Base-by-base conservation (phyloP, 2,888 invertebrate genomes). In the Drosophila quinaria region DNA sequence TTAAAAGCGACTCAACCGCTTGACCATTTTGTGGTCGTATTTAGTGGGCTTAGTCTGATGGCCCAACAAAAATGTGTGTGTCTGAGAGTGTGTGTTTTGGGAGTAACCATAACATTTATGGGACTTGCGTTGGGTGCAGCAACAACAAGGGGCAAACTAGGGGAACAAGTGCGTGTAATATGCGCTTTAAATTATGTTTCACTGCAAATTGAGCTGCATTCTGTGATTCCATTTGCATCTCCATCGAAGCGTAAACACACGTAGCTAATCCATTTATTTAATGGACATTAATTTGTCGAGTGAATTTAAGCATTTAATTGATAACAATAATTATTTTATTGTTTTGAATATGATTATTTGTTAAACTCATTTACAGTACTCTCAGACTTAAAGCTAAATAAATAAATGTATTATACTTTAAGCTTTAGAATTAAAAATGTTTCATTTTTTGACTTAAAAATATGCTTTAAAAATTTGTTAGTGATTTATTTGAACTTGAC, bases 1-100 rank as follows among this genome's bases (percentile, higher is more conserved):
- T 86, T 86, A 89, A 89, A 87, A 72, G 68, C 79, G 73, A 81
- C 78, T 72, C 78, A 80, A 51, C 64, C 64, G 72, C 80, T 74
- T 17, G 77, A 62, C 70, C 65, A 75, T 80, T 65, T 61, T 82
- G 87, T 9, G 89, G 89, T 68, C 42, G 55, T 54, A 63, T 74
- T 74, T 74, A 69, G 60, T 66, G 79, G 74, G 35, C 35, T 47
- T 15, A 37, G 46, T 58, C 9, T 25, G 42, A 15, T 51, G 59
- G 13, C 41, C 56, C 39, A 9, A n/a, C 5, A 33, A 10, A 42
- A 22, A 37, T 31, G 33, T 29, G 19, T 22, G 51, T 41, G 46
- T 35, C 46, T 41, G 46, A 17, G 56, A 33, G 56, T 46, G 42
- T 44, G 60, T 41, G 39, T 35, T 42, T 64, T 19, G 51, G 15